Evolutionary conservation across 2,888 invertebrate species (phyloP).

Genomic region (Drosophila kanekoi): DNA sequence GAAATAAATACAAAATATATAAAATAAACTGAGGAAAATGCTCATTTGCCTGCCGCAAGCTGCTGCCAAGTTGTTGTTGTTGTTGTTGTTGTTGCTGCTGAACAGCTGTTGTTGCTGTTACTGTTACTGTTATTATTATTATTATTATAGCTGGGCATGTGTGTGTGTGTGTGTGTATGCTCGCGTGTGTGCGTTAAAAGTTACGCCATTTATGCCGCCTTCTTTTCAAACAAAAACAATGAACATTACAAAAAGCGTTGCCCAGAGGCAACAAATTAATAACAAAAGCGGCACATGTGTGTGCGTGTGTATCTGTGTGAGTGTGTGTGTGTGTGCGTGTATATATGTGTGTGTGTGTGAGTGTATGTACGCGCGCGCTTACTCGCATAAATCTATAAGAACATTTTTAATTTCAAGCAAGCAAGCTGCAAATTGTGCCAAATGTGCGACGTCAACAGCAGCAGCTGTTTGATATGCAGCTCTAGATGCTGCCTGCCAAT

Average conservation of each 20-base stretch:
- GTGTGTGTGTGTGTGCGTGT: constrained; percentile 2
- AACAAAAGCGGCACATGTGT: constrained; percentile 8
- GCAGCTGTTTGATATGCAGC: constrained; percentile 64
- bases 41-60: constrained; percentile 36
- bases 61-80: constrained; percentile 28
- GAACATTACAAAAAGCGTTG: constrained; percentile 16
- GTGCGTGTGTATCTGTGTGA: constrained; percentile 5
- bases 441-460: constrained; percentile 39
- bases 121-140: constrained; percentile 36
- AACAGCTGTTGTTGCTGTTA: constrained; percentile 48
- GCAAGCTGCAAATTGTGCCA: constrained; percentile 60
- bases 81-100: constrained; percentile 19
- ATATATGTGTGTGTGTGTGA: not conserved
- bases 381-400: constrained; percentile 57
- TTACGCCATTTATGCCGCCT: constrained; percentile 49
- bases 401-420: constrained; percentile 64
- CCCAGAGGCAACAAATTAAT: constrained; percentile 34
- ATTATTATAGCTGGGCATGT: constrained; percentile 12
- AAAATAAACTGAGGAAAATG: constrained; percentile 17
- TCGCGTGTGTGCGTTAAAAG: constrained; percentile 28
- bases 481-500: constrained; percentile 20
- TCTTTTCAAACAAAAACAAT: constrained; percentile 30
- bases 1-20: not conserved
- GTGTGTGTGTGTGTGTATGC: constrained; percentile 14
- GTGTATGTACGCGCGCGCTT: constrained; percentile 13